Conservation (phyloP, 2,888 invertebrate genomes). For the Eurytoma californica region DNA sequence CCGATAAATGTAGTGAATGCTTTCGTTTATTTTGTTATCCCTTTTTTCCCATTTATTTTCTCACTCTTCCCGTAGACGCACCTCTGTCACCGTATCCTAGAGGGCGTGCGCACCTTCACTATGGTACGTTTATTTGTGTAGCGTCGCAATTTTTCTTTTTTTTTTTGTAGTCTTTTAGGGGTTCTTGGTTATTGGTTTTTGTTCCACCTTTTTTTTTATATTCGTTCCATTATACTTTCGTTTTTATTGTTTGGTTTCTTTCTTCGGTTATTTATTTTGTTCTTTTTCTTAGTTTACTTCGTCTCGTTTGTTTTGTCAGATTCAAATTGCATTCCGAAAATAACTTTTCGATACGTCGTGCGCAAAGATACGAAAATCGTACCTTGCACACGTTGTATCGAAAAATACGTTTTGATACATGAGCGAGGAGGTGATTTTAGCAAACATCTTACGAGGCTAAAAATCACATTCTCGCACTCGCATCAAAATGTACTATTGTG, state of each 20-base stretch:
- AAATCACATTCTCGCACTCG: too few species aligned
- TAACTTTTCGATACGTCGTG: too few species aligned
- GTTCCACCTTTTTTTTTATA: neutral
- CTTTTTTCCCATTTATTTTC: too few species aligned
- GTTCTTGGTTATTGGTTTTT: neutral
- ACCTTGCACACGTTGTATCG: too few species aligned
- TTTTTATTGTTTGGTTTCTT: neutral
- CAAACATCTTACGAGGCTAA: too few species aligned
- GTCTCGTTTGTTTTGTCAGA: too few species aligned
- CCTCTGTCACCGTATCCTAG: neutral
- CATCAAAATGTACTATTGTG: too few species aligned
- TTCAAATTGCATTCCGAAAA: too few species aligned
- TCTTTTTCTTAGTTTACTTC: neutral
- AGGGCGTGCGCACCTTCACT: neutral
- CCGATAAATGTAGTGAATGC: conserved; percentile 23
- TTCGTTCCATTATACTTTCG: neutral
- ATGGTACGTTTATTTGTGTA: conserved; percentile 4
- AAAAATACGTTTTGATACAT: too few species aligned
- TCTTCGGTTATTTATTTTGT: conserved; percentile 3
- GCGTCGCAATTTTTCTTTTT: neutral
- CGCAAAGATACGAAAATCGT: too few species aligned
- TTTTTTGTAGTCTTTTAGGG: neutral
- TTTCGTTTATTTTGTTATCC: neutral
- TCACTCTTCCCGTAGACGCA: neutral
- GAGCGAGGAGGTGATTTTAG: too few species aligned